Evolutionary conservation across 2,888 invertebrate species (phyloP), one percentile per base, ranked within the genome.

Genomic region (Fragum fragum): DNA sequence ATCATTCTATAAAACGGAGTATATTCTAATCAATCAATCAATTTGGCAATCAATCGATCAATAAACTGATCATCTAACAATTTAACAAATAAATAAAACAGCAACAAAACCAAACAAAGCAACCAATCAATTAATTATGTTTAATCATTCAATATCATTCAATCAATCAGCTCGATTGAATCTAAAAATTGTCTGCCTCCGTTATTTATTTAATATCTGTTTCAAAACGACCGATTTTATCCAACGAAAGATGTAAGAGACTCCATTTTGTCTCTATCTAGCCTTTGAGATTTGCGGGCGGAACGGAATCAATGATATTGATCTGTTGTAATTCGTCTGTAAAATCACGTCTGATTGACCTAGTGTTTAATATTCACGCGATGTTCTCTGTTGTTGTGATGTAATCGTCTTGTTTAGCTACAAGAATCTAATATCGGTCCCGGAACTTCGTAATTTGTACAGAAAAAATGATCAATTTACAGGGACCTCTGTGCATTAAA

Each of bases 321-420:
- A 47, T 47, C 47, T 5, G 18, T 14, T 47, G 47, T 57, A 57
- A 57, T 57, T 32, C 32, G 63, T 63, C 63, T 63, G 63, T 16
- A 28, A 63, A 36, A 63, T 63, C 36, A 28, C 63, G 36, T 63
- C 32, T 63, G 63, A 63, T 63, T 63, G 63, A 63, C 63, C 36
- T 9, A 23, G 63, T 63, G 63, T 36, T 63, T 32, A n/a, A 32
- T 32, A 36, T 29, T 28, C 63, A 63, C 63, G 63, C 63, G 21
- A 63, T 63, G n/a, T 63, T 16, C 63, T 21, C 7, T n/a, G n/a
- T 14, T 63, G 36, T 36, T 5, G 18, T 28, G 21, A 32, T 63
- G 63, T 63, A 63, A 63, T 63, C 63, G 21, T 18, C 7, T 36
- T 16, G 63, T 63, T 63, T 63, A 63, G 63, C 14, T 14, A 47